These are phyloP conservation scores for Pleuronectes platessa DNA, from an alignment of 2,113 vertebrate genomes.

Conservation along the genomic window DNA sequence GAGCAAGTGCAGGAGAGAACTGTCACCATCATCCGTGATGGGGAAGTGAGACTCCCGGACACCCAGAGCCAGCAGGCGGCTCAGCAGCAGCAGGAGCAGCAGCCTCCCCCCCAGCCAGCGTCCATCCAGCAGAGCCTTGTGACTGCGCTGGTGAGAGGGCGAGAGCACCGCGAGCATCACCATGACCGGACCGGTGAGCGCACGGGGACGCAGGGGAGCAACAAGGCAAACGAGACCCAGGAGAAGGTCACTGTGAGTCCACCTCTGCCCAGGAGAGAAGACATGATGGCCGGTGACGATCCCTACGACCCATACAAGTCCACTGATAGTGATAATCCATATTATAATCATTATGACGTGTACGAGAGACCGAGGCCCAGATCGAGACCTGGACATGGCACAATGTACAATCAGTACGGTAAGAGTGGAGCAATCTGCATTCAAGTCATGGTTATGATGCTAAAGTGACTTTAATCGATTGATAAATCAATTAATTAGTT, in stretches of 20 bases:
- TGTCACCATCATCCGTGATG: conserved; percentile 79
- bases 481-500: not conserved
- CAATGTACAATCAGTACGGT: conserved; percentile 94
- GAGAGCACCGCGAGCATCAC: conserved; percentile 55
- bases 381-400: conserved; percentile 91
- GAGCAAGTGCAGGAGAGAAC: conserved; percentile 72
- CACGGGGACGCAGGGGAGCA: conserved; percentile 38
- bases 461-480: not conserved
- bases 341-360: conserved; percentile 94
- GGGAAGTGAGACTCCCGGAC: conserved; percentile 50
- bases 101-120: conserved; percentile 23
- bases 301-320: conserved; percentile 94
- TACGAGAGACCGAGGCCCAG: conserved; percentile 89
- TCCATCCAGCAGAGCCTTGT: conserved; percentile 59
- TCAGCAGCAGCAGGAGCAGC: conserved; percentile 37
- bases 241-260: conserved; percentile 50
- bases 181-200: conserved; percentile 27
- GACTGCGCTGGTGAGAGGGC: conserved; percentile 59
- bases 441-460: not conserved
- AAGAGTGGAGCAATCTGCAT: conserved; percentile 64
- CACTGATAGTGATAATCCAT: conserved; percentile 90
- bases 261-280: conserved; percentile 71
- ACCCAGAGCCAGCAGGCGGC: conserved; percentile 29
- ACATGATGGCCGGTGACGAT: conserved; percentile 93
- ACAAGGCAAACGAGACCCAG: conserved; percentile 61